Conservation (phyloP, 1,140 invertebrate species). For the Macrocentrus cingulum region DNA sequence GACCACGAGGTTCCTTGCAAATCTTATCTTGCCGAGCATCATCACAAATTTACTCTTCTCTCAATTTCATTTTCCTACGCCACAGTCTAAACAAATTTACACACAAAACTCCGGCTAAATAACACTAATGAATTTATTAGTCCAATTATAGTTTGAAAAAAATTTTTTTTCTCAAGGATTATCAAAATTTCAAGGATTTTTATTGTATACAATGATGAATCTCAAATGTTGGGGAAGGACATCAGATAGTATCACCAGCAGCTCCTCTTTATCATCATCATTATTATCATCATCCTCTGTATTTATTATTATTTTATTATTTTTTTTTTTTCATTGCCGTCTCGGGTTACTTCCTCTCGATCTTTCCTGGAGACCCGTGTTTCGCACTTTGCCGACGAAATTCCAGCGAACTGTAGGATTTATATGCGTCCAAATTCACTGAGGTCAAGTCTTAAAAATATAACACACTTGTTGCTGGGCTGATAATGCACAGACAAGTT, state of each 20-base stretch:
- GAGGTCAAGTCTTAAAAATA: no score
- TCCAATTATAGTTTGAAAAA: no score
- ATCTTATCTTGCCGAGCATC: conserved; percentile 5
- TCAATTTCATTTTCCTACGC: background rate
- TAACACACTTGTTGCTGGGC: no score
- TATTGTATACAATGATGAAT: no score
- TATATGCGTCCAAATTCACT: conserved; percentile 14
- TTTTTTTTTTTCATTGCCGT: conserved; percentile 7
- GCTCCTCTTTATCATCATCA: conserved; percentile 14
- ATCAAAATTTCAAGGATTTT: no score
- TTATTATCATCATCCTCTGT: background rate
- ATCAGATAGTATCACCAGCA: background rate
- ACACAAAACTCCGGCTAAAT: no score
- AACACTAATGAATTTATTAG: no score
- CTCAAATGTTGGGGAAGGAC: no score
- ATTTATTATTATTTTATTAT: background rate
- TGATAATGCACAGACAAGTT: no score
- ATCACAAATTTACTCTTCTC: conserved; percentile 6
- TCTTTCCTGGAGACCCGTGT: background rate
- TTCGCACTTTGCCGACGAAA: conserved; percentile 25
- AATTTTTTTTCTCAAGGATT: no score
- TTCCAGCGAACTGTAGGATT: conserved; percentile 8
- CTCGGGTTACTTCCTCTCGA: conserved; percentile 12
- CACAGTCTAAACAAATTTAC: background rate
- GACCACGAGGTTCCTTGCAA: conserved; percentile 2